A percentile compares a stretch with the other conserved stretches of the same genome.
These are phyloP conservation scores for Thymelicus sylvestris DNA, from an alignment of 2,888 invertebrate genomes.

Conservation along the genomic window DNA sequence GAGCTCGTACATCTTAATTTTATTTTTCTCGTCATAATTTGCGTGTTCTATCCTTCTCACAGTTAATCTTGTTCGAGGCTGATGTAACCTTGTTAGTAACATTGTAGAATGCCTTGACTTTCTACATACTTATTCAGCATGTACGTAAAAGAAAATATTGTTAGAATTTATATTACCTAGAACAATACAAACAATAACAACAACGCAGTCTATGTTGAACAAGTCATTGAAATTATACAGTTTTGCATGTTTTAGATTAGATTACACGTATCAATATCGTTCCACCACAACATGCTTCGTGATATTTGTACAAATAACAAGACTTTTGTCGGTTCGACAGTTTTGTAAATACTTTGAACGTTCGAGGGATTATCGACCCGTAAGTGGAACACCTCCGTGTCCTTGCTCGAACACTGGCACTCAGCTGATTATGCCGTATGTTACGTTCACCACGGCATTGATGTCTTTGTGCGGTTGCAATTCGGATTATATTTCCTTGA, in stretches of 20 bases:
- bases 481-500: slow-evolving; percentile 20
- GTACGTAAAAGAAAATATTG: not conserved
- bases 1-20: too few relatives aligned
- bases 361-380: slow-evolving; percentile 57
- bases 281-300: slow-evolving; percentile 1
- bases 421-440: slow-evolving; percentile 41
- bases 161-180: not conserved
- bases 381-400: slow-evolving; percentile 58
- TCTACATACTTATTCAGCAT: not conserved
- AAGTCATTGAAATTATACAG: slow-evolving; percentile 12
- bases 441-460: slow-evolving; percentile 34
- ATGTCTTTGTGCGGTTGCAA: slow-evolving; percentile 17
- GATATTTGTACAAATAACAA: slow-evolving; percentile 11
- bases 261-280: slow-evolving; percentile 15
- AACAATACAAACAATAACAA: slow-evolving; percentile 20
- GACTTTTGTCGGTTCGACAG: slow-evolving; percentile 31
- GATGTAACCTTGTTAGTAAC: slow-evolving; percentile 5
- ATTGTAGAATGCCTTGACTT: not conserved
- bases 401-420: slow-evolving; percentile 45
- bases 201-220: not conserved
- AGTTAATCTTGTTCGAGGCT: too few relatives aligned
- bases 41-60: not conserved
- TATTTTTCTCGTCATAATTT: not conserved
- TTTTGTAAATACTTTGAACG: slow-evolving; percentile 34
- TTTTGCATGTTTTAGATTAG: slow-evolving; percentile 32